Conservation (phyloP, 2,113 vertebrate genomes). For the Psammodynastes pulverulentus region DNA sequence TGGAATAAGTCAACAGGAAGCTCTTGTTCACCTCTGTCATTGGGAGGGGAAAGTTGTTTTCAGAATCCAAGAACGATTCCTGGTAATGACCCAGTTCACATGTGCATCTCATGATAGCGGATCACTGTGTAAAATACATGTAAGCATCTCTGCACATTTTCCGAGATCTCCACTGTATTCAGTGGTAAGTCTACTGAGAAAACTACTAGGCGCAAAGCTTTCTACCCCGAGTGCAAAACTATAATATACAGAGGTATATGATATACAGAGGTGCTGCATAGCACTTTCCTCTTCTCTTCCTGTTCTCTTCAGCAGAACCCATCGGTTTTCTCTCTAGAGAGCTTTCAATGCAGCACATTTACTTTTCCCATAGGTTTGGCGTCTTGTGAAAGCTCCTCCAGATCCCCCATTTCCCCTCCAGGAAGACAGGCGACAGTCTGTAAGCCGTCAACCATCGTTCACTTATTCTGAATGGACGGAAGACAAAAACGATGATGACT, state of each 20-base stretch:
- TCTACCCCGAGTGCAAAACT: slow-evolving; percentile 50
- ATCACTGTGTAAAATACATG: slow-evolving; percentile 49
- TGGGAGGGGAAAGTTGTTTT: not conserved
- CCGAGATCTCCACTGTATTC: slow-evolving; percentile 53
- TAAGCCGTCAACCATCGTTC: slow-evolving; percentile 96
- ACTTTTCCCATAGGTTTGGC: slow-evolving; percentile 71
- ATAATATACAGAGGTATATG: slow-evolving; percentile 43
- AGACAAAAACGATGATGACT: slow-evolving; percentile 84
- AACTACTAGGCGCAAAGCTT: slow-evolving; percentile 46
- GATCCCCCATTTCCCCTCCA: slow-evolving; percentile 54
- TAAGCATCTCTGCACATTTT: slow-evolving; percentile 52
- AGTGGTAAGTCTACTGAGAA: slow-evolving; percentile 14
- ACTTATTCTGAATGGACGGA: slow-evolving; percentile 97
- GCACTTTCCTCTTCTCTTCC: slow-evolving; percentile 38
- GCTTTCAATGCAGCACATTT: slow-evolving; percentile 44
- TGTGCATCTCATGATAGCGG: slow-evolving; percentile 30
- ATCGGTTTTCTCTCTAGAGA: slow-evolving; percentile 26
- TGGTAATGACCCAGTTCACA: not conserved
- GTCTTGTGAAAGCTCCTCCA: slow-evolving; percentile 66
- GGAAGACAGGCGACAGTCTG: slow-evolving; percentile 89
- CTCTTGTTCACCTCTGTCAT: not conserved
- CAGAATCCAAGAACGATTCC: not conserved
- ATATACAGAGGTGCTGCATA: slow-evolving; percentile 18
- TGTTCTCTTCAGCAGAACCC: slow-evolving; percentile 8
- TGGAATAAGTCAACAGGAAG: not conserved